Percentiles rank a stretch among this genome's conserved stretches.
phyloP scores from a whole-genome alignment of 2,888 invertebrate species.

The Cerastoderma edule region DNA sequence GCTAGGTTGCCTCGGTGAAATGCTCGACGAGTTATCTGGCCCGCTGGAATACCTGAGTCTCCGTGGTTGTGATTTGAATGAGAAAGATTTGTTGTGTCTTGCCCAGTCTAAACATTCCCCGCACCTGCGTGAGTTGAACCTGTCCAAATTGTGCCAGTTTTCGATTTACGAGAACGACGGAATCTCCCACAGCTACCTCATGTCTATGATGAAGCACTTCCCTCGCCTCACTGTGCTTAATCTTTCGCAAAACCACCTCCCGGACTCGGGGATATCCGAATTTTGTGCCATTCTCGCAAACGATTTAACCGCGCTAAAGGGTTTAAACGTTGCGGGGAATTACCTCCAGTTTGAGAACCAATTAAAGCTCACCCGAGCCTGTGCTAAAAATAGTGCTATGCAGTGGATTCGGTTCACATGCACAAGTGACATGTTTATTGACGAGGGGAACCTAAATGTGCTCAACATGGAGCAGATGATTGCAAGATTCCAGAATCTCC shows the following conservation, averaged over 20 bases:
- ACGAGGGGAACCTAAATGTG: slow-evolving; percentile 50
- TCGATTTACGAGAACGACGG: slow-evolving; percentile 70
- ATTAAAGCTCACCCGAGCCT: slow-evolving; percentile 64
- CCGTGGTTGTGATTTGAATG: slow-evolving; percentile 74
- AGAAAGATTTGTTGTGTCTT: slow-evolving; percentile 67
- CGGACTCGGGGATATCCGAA: slow-evolving; percentile 61
- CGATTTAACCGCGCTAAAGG: slow-evolving; percentile 60
- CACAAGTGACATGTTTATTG: slow-evolving; percentile 48
- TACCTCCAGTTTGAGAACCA: slow-evolving; percentile 67
- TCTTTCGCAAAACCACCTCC: slow-evolving; percentile 72
- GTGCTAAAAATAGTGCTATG: slow-evolving; percentile 63
- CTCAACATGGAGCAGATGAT: slow-evolving; percentile 52
- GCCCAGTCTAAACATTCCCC: slow-evolving; percentile 68
- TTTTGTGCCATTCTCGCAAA: slow-evolving; percentile 63
- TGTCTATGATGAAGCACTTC: slow-evolving; percentile 68
- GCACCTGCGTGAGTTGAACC: slow-evolving; percentile 70
- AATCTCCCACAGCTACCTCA: slow-evolving; percentile 67
- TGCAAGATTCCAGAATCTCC: slow-evolving; percentile 45
- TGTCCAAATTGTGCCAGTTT: slow-evolving; percentile 74
- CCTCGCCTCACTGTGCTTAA: slow-evolving; percentile 68
- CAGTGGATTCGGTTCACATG: slow-evolving; percentile 68
- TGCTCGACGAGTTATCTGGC: slow-evolving; percentile 62
- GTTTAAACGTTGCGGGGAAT: slow-evolving; percentile 71
- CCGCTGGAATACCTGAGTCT: slow-evolving; percentile 74
- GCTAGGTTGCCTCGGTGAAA: slow-evolving; percentile 73